Evolutionary conservation across 2,797 vertebrate genomes (phyloP), one percentile per base, ranked within the genome.

Genomic region (Lates japonicus): DNA sequence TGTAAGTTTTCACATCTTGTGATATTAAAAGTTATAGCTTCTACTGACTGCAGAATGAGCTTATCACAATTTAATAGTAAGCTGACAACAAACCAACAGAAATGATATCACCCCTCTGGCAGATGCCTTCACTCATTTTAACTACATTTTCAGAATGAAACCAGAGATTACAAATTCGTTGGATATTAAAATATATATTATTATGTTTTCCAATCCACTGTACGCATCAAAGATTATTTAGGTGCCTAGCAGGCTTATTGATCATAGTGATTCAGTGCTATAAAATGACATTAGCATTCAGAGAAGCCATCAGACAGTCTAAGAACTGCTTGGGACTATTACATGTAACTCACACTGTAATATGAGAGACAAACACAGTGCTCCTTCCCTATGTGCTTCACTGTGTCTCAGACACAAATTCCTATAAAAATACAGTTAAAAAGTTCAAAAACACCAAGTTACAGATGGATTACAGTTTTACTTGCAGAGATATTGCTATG

Each of bases 301-400:
- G 63, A 65, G 14, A 63, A 20, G 48, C 48, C 60, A 73, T 70
- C 68, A 70, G 64, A 73, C 74, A 14, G 64, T 75, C 72, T 59
- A 70, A 85, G 55, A 75, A 69, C 25, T 54, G 57, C 65, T 66
- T 61, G 58, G 58, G 35, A 74, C 66, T 44, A 29, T 70, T 77
- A 61, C 13, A n/a, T 70, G 81, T 77, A 79, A 87, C 37, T 44
- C 59, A 82, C 14, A 67, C 65, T 78, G 82, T 83, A 89, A 91
- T 58, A 52, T 64, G 78, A 90, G 82, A 84, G 49, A 88, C 37
- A 70, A 20, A 59, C 16, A 37, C 62, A 39, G 44, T 2, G 16
- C 20, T 69, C 22, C 69, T 63, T 69, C 42, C 25, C 49, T 49
- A 66, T 80, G 84, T 76, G 78, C 74, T 68, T 70, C 46, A 29